phyloP scores from a whole-genome alignment of 2,797 vertebrate genomes.

The Cyclura pinguis region DNA sequence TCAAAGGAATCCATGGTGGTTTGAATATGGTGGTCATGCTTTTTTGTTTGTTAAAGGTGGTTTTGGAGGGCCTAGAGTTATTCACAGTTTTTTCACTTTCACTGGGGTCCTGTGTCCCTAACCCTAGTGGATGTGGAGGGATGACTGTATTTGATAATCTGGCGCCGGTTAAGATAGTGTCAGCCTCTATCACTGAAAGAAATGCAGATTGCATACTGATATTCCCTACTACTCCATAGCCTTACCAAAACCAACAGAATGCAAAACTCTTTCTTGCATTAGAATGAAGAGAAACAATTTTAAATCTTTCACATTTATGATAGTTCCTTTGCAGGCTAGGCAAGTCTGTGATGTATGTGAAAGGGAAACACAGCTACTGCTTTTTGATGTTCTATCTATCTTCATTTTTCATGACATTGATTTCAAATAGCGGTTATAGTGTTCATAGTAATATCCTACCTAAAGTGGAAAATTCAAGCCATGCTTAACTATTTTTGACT shows the following conservation, averaged over 20 bases:
- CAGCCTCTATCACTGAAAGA: not conserved
- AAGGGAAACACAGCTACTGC: not conserved
- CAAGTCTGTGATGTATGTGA: not conserved
- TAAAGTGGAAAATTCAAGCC: not conserved
- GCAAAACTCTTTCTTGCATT: not conserved
- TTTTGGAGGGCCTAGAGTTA: too few relatives aligned
- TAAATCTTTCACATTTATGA: not conserved
- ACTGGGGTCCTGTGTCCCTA: too few relatives aligned
- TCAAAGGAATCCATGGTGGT: too few relatives aligned
- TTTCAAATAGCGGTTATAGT: not conserved
- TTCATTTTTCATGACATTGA: not conserved
- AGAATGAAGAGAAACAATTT: not conserved
- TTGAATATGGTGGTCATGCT: too few relatives aligned
- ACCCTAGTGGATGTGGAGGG: too few relatives aligned
- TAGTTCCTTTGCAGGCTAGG: not conserved
- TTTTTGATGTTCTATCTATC: not conserved
- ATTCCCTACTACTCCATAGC: not conserved
- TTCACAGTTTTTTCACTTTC: too few relatives aligned
- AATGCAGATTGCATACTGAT: not conserved
- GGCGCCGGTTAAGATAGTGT: not conserved
- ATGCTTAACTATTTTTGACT: constrained; percentile 16
- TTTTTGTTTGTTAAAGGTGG: too few relatives aligned
- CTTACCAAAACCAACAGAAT: not conserved
- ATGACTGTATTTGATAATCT: not conserved
- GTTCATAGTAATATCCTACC: not conserved